phyloP scores from a whole-genome alignment of 2,797 vertebrate genomes.

The Muscicapa comitata region DNA sequence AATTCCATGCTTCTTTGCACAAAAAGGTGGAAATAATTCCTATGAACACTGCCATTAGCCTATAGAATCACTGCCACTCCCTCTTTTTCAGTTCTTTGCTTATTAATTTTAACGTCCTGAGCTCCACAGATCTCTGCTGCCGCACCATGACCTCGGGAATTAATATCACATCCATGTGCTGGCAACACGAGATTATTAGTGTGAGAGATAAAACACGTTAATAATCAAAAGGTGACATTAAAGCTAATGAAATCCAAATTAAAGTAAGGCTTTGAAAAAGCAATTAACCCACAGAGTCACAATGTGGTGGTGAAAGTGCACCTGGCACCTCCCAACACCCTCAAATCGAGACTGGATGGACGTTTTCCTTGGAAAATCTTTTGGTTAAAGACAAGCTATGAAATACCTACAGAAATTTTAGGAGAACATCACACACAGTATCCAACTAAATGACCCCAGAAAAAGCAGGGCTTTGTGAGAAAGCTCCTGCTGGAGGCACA shows the following conservation, averaged over 20 bases:
- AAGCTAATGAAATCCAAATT: neutral
- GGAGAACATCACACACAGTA: neutral
- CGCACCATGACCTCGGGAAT: neutral
- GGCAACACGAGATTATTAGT: accelerated
- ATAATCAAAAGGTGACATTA: neutral
- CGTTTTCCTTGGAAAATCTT: accelerated
- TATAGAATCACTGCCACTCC: neutral
- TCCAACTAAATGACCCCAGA: neutral
- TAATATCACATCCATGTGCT: neutral
- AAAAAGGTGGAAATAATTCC: neutral
- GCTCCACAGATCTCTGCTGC: neutral
- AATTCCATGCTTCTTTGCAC: neutral
- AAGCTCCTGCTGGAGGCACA: neutral
- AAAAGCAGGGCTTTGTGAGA: neutral
- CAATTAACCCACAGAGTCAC: neutral
- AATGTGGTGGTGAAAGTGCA: neutral
- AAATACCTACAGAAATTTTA: accelerated
- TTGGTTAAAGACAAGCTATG: neutral
- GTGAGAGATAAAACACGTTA: neutral
- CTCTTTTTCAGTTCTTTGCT: neutral
- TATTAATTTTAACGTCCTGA: neutral
- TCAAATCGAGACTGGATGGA: neutral
- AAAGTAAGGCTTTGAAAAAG: neutral
- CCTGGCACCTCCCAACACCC: neutral
- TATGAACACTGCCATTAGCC: neutral